Base-by-base conservation (phyloP, 1,140 invertebrate species). In the Proctacanthus coquilletti region DNA sequence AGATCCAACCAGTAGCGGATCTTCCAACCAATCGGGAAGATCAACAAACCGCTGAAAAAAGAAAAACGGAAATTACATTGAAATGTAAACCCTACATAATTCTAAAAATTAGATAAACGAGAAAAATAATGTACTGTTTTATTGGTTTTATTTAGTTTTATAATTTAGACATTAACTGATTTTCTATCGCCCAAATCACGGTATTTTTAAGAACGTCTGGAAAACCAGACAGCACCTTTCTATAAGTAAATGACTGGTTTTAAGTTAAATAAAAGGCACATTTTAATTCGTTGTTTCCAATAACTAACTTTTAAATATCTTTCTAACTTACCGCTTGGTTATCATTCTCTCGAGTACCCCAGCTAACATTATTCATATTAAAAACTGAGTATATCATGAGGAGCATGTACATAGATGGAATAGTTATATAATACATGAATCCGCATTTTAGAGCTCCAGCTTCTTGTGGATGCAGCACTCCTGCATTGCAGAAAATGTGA, bases 381-480 rank as follows among this genome's bases (percentile, higher is more conserved):
- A 86, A 88, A 0, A 93, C 63, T 0, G 86, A 86, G 51, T 88
- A 94, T 35, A 94, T 84, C 29, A 89, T 84, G 10, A 94, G 69
- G 40, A 94, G 63, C 70, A 93, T 75, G 51, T 93, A 94, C 86
- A 92, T 93, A 40, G 84, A 85, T 1, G 89, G 89, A 33, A 94
- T 83, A 5, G 86, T 85, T 10, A 94, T 71, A 53, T 89, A 94
- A 57, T 94, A 95, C 18, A 94, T 71, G 4, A 84, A 56, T 11
- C 84, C 76, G 40, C 75, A 80, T 11, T 78, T 52, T 5, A 95
- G 55, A 49, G 86, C 91, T 9, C 59, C 59, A 36, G 82, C 71
- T 61, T 93, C 87, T 53, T 83, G 77, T 0, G 89, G 89, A 66
- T 94, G 89, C 13, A 93, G 47, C 0, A 85, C 49, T 0, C 75